These are phyloP conservation scores for Pilophorus perplexus DNA, from an alignment of 2,888 invertebrate genomes.

Conservation along the genomic window DNA sequence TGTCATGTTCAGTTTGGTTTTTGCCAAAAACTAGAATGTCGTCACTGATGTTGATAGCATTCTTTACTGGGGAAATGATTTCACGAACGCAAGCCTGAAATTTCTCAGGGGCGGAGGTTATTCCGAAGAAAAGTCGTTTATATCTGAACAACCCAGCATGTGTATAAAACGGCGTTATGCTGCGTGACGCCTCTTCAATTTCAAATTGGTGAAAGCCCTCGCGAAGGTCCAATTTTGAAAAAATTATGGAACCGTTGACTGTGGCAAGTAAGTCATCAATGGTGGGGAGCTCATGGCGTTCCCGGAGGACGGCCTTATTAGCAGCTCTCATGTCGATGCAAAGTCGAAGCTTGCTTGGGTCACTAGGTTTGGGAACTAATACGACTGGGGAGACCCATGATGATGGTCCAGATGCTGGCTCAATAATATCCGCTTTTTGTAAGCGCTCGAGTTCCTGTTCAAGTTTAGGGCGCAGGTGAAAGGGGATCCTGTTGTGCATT, in stretches of 20 bases:
- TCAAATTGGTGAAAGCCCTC: conserved; percentile 52
- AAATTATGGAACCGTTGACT: too few relatives aligned
- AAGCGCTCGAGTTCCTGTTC: not conserved
- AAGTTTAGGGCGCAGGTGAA: not conserved
- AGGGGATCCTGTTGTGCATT: not conserved
- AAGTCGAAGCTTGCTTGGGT: conserved; percentile 47
- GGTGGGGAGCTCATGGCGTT: conserved; percentile 5
- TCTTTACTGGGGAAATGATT: conserved; percentile 48
- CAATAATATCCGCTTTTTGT: not conserved
- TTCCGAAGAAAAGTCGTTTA: conserved; percentile 5
- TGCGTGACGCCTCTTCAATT: conserved; percentile 46
- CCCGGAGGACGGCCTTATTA: conserved; percentile 8
- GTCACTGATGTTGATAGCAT: conserved; percentile 51
- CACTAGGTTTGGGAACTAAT: not conserved
- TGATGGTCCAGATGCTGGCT: not conserved
- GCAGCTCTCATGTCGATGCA: conserved; percentile 15
- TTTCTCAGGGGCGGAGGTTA: conserved; percentile 52
- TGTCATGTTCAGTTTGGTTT: conserved; percentile 50
- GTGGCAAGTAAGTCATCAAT: too few relatives aligned
- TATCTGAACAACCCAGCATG: conserved; percentile 46
- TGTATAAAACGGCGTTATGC: conserved; percentile 52
- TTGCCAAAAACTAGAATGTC: conserved; percentile 47
- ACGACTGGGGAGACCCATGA: conserved; percentile 19
- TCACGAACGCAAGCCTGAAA: conserved; percentile 50
- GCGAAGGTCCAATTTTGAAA: conserved; percentile 51